A percentile compares a stretch with the other conserved stretches of the same genome.
Conservation (phyloP, 2,888 invertebrate genomes). For the Plutella xylostella region DNA sequence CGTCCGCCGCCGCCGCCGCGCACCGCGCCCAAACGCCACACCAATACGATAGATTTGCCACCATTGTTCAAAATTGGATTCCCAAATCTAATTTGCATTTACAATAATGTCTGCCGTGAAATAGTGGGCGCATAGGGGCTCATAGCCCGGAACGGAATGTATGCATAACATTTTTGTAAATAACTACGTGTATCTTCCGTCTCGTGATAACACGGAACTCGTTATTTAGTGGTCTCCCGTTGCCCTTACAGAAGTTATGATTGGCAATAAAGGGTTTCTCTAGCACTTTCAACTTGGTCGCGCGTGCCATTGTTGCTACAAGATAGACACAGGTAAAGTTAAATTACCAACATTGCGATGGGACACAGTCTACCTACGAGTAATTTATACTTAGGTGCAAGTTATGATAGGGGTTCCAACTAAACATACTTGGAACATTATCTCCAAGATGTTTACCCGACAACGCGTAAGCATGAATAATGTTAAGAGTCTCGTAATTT, state of each 20-base stretch:
- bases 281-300: constrained; percentile 1
- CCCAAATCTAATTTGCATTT: constrained; percentile 23
- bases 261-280: constrained; percentile 6
- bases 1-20: neutral
- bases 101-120: constrained; percentile 19
- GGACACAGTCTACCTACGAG: too few species aligned
- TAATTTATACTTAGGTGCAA: too few species aligned
- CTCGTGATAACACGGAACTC: neutral
- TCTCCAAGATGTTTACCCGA: too few species aligned
- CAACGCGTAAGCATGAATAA: too few species aligned
- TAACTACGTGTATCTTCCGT: neutral
- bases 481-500: too few species aligned
- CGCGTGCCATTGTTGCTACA: constrained; percentile 2
- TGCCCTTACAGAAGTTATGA: constrained; percentile 3
- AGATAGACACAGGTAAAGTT: constrained; percentile 5
- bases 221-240: neutral
- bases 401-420: too few species aligned
- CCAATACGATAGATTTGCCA: constrained; percentile 27
- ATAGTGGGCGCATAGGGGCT: constrained; percentile 7
- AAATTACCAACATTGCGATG: constrained; percentile 1
- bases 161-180: neutral
- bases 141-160: too few species aligned
- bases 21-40: constrained; percentile 15
- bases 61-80: constrained; percentile 30
- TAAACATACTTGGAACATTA: too few species aligned